These are phyloP conservation scores for Gasteruption jaculator DNA, from an alignment of 2,888 invertebrate species.

Conservation along the genomic window DNA sequence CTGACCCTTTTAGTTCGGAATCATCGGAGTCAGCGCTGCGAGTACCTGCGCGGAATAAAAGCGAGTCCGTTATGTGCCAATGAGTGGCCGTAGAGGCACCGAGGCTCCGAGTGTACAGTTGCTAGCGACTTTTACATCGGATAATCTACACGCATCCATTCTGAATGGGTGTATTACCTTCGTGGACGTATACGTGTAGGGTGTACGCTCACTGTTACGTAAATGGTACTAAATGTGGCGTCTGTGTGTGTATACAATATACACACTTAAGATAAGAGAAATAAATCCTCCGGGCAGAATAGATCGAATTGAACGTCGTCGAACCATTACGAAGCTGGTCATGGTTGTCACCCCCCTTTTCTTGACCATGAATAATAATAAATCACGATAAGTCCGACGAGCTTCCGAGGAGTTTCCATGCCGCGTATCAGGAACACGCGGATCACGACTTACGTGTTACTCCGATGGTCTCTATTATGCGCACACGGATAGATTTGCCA, in stretches of 20 bases:
- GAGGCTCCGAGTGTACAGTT: background rate
- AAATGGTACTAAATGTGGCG: constrained; percentile 1
- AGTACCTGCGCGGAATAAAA: too few species aligned
- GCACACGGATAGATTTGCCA: constrained; percentile 29
- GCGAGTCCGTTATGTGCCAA: background rate
- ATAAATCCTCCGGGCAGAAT: too few species aligned
- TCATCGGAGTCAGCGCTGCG: too few species aligned
- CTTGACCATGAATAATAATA: constrained; percentile 28
- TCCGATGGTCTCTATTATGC: constrained; percentile 28
- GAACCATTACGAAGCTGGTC: too few species aligned
- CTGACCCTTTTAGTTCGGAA: too few species aligned
- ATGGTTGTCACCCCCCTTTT: constrained; percentile 5
- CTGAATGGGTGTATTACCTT: constrained; percentile 3
- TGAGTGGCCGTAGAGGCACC: background rate
- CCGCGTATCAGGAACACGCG: constrained; percentile 38
- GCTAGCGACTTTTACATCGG: background rate
- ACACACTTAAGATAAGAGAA: background rate
- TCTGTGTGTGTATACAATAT: background rate
- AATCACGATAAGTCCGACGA: constrained; percentile 26
- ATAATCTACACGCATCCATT: background rate
- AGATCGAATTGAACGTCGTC: too few species aligned
- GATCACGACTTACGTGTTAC: constrained; percentile 46
- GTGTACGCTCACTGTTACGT: too few species aligned
- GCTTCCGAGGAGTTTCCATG: constrained; percentile 21
- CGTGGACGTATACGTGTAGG: too few species aligned